phyloP scores from a whole-genome alignment of 1,140 invertebrate genomes.

The Yoshiicerus persimilis region DNA sequence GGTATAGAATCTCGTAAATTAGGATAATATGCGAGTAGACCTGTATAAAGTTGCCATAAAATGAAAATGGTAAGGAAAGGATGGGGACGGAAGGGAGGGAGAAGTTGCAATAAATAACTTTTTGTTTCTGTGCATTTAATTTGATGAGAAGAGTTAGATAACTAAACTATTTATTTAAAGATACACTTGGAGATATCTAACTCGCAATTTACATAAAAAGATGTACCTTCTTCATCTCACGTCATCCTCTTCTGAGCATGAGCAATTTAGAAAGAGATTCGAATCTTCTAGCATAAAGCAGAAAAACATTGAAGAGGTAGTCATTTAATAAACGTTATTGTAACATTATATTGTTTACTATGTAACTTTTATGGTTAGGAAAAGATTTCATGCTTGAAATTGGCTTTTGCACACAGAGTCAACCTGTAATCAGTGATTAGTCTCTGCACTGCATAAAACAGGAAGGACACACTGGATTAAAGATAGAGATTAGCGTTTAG shows the following conservation, averaged over 20 bases:
- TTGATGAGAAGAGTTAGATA: background rate
- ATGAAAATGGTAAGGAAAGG: background rate
- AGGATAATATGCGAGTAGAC: background rate
- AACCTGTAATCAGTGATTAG: background rate
- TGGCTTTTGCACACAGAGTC: background rate
- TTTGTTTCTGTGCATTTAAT: background rate
- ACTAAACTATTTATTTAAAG: background rate
- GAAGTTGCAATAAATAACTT: background rate
- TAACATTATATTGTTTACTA: background rate
- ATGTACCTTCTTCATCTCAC: background rate
- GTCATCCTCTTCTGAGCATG: too few relatives aligned
- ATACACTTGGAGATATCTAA: background rate
- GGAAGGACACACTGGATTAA: slow-evolving; percentile 1
- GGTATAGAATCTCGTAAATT: background rate
- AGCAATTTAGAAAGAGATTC: background rate
- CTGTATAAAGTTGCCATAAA: background rate
- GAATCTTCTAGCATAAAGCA: background rate
- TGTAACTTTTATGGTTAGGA: background rate
- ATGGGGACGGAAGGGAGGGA: background rate
- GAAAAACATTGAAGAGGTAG: background rate
- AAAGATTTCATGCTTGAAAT: background rate
- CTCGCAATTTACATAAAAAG: background rate
- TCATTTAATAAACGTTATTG: background rate
- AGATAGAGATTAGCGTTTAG: slow-evolving; percentile 1
- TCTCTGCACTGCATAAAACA: background rate